These are phyloP conservation scores for Empidonax alnorum DNA, from an alignment of 2,113 vertebrate species.

Conservation along the genomic window DNA sequence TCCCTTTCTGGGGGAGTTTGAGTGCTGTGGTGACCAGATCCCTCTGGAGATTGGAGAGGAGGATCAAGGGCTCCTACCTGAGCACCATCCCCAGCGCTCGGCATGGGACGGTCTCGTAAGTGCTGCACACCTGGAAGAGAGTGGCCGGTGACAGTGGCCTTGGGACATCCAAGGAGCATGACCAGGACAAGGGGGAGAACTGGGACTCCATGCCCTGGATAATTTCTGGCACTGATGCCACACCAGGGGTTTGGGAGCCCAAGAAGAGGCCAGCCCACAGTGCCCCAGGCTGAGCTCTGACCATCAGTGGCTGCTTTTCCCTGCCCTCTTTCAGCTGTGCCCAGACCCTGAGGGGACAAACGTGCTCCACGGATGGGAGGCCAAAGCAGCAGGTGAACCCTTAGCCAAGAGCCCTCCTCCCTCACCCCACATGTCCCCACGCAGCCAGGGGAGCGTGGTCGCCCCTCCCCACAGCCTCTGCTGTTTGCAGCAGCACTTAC, in stretches of 20 bases:
- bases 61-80: slow-evolving; percentile 68
- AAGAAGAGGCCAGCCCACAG: not conserved
- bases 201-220: not conserved
- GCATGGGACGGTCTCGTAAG: slow-evolving; percentile 81
- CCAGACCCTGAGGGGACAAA: not conserved
- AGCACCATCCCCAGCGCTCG: slow-evolving; percentile 75
- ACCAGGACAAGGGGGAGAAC: not conserved
- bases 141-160: not conserved
- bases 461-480: not conserved
- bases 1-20: not conserved
- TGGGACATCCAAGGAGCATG: not conserved
- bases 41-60: not conserved
- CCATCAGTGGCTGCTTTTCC: not conserved
- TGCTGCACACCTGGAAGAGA: slow-evolving; percentile 78
- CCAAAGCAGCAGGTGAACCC: not conserved
- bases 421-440: rapidly evolving
- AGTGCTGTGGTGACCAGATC: not conserved
- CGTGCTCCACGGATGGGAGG: not conserved
- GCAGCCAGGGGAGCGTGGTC: rapidly evolving
- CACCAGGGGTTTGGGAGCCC: not conserved
- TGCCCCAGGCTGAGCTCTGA: no score
- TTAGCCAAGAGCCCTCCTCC: not conserved
- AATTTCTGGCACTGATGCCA: not conserved
- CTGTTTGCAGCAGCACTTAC: not conserved
- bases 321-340: not conserved